phyloP scores from a whole-genome alignment of 2,888 invertebrate genomes.

The Apodemia mormo region DNA sequence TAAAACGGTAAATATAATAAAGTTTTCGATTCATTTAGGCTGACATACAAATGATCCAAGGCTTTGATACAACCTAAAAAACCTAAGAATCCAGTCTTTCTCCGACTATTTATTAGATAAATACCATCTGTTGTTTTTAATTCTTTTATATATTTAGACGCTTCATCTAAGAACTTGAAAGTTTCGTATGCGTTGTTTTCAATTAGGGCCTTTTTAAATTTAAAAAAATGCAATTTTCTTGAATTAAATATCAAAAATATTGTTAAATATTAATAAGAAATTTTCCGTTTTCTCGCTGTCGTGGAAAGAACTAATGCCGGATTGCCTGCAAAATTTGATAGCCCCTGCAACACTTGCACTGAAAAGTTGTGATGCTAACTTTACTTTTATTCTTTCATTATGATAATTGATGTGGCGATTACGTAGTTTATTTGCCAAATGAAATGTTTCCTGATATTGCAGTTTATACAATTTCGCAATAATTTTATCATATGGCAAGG shows the following conservation, averaged over 20 bases:
- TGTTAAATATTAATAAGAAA: neutral
- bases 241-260: conserved; percentile 3
- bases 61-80: neutral
- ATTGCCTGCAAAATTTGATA: neutral
- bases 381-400: conserved; percentile 1
- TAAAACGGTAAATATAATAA: neutral
- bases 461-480: neutral
- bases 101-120: conserved; percentile 2
- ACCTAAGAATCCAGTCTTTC: neutral
- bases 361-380: conserved; percentile 6
- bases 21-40: neutral
- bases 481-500: neutral
- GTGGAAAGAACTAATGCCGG: neutral
- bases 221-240: too few relatives aligned
- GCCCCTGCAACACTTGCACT: conserved; percentile 1
- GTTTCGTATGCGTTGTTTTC: too few relatives aligned
- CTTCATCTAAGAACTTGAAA: too few relatives aligned
- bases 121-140: neutral
- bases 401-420: neutral
- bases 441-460: neutral
- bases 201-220: too few relatives aligned
- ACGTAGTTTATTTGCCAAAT: neutral
- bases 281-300: neutral
- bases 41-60: neutral
- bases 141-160: too few relatives aligned